Base-by-base conservation (phyloP, 2,888 invertebrate species). In the Corbicula japonica region DNA sequence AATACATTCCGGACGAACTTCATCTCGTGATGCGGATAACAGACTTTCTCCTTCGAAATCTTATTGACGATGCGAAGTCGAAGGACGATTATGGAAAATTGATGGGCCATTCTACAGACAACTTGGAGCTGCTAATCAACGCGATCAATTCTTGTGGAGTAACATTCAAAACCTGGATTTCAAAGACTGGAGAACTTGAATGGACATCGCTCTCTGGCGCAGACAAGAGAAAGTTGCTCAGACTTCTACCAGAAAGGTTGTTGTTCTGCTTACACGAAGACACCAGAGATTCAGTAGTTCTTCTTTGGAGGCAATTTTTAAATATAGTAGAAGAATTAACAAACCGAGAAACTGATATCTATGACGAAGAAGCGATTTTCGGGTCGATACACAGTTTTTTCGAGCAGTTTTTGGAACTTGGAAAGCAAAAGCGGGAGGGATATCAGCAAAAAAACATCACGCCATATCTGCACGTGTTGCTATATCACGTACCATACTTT, bases 21-120 rank as follows among this genome's bases (percentile, higher is more conserved):
- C 78, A 74, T 66, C 26, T 74, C 15, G 21, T 78, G 35, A 78
- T 78, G 74, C 18, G 74, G 15, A 74, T 74, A n/a, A 48, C 56
- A 32, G 78, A 74, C 52, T 38, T 74, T 0, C 48, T 74, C 5
- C 41, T 73, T 8, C 30, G 69, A 41, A 78, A 73, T 50, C 30
- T 77, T 23, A 73, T 73, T 34, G 72, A 77, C 35, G 73, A 78
- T 54, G 38, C 60, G 10, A 26, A 18, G 6, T 35, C 60, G 15
- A 60, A 60, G 18, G 60, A 60, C 32, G 6, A 60, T 2, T 70
- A 44, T 28, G 48, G 26, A 4, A 58, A 58, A 50, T 4, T 70
- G 1, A 60, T n/a, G 1, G 61, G 60, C 1, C 34, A 38, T n/a
- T 10, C 48, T 21, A 58, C 46, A 6, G 70, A 70, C 35, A 70